Evolutionary conservation across 2,888 invertebrate genomes (phyloP), one percentile per base, ranked within the genome.

Genomic region (Morpho deidamia): DNA sequence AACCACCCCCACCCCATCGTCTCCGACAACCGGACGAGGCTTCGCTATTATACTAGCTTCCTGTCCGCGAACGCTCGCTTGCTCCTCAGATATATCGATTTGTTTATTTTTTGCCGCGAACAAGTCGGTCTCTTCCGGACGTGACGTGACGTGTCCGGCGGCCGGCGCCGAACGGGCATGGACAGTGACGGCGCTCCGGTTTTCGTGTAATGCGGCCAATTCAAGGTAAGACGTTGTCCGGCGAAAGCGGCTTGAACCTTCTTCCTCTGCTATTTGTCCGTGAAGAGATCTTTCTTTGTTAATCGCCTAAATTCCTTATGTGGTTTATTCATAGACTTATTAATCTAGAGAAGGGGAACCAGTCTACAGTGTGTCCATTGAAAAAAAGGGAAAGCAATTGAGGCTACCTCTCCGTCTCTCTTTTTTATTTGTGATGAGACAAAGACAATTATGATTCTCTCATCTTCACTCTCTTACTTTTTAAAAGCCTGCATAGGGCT

Each of bases 31-130:
- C 76, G 74, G 75, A 75, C 73, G 72, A 71, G 71, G 69, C 74
- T 73, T 83, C 82, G 80, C 86, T 85, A 87, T 89, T 89, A 89
- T 88, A 79, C 80, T 77, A 76, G 87, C 74, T 88, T 89, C 88
- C 88, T 87, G 87, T 87, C 83, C 83, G 76, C 78, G 81, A 77
- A 80, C 87, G 83, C 87, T 78, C 83, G 88, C 81, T 74, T 83
- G 71, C 71, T 78, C 76, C 81, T 68, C 69, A 77, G 75, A 84
- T 80, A 78, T 78, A 85, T 85, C 76, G 85, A 87, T 87, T 81
- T 87, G 87, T 89, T 88, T 86, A 83, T 88, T 87, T 87, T 83
- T 87, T 81, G 75, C 75, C 81, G 76, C 72, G 72, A 77, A 77
- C 73, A 71, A 78, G 79, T 72, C 71, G 71, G 39, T 70, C 66